A percentile compares a stretch with the other conserved stretches of the same genome.
These are phyloP conservation scores for Baccha elongata DNA, from an alignment of 2,888 invertebrate species.

Conservation along the genomic window DNA sequence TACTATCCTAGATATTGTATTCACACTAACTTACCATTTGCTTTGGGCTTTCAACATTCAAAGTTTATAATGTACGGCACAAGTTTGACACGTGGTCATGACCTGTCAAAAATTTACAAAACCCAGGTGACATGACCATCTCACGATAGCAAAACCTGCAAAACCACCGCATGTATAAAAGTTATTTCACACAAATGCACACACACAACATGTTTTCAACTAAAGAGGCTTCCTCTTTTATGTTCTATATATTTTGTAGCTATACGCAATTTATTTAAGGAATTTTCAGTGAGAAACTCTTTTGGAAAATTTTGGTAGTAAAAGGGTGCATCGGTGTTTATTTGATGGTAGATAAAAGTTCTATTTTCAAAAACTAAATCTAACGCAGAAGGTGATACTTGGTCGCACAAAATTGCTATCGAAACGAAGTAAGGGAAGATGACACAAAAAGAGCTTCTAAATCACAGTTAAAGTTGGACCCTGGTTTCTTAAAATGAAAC, in stretches of 20 bases:
- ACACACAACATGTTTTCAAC: neutral
- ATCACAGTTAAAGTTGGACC: too few relatives aligned
- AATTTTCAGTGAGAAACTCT: neutral
- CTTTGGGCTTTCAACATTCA: slow-evolving; percentile 22
- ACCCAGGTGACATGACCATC: slow-evolving; percentile 35
- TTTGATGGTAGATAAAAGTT: slow-evolving; percentile 12
- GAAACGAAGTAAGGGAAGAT: slow-evolving; percentile 12
- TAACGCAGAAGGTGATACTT: slow-evolving; percentile 2
- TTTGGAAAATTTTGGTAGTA: neutral
- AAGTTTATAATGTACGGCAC: slow-evolving; percentile 25
- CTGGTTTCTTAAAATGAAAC: too few relatives aligned
- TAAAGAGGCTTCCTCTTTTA: neutral
- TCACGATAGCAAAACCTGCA: neutral
- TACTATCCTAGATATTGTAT: slow-evolving; percentile 20
- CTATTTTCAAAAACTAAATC: slow-evolving; percentile 19
- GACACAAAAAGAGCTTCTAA: slow-evolving; percentile 15
- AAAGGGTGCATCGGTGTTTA: neutral
- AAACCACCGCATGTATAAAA: slow-evolving; percentile 31
- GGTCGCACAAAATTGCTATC: slow-evolving; percentile 52
- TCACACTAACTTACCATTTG: slow-evolving; percentile 15
- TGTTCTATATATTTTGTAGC: neutral
- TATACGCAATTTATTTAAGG: too few relatives aligned
- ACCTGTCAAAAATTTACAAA: slow-evolving; percentile 55
- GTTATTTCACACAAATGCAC: neutral
- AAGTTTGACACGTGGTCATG: slow-evolving; percentile 62